Base-by-base conservation (phyloP, 1,140 invertebrate species). In the Drosophila paulistorum region DNA sequence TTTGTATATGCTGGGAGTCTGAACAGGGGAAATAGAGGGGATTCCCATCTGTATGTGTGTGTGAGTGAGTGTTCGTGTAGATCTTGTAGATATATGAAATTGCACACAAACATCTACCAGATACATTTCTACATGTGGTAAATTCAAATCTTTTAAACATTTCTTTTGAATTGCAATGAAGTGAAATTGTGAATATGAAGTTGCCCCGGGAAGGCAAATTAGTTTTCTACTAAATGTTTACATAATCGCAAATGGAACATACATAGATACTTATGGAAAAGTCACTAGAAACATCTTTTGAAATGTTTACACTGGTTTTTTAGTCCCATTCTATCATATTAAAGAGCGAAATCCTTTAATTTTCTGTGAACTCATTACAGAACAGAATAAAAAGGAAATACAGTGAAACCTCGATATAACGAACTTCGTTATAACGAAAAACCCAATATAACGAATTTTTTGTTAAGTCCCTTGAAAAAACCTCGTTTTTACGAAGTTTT, bases 141-240 rank as follows among this genome's bases (percentile, higher is more conserved):
- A 13, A 13, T 13, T 13, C 17, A 23, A 23, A 20, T 51, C 17
- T 51, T 51, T 51, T 20, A 23, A 51, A 51, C 45, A 51, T 51
- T 51, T 51, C 45, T 23, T 51, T 51, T 51, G 17, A 51, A 51
- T 51, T 51, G 45, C 45, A 23, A 51, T 51, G 3, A 51, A 51
- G 45, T 23, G 45, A 51, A 51, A 51, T 51, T 51, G 17, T 51
- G 20, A 51, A 11, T 51, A 51, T 51, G 45, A 51, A 51, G 45
- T 23, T 23, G 30, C 30, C 30, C 30, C 30, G 30, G 42, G 45
- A 9, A 14, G 45, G 14, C 9, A 20, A 48, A 48, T 14, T 48
- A 7, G 14, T 48, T 4, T 26, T 48, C 17, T 48, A 10, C 7
- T 20, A 48, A 51, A 51, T 51, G 45, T 51, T 51, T 51, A 51